phyloP scores from a whole-genome alignment of 2,888 invertebrate genomes.

The Seira musarum region DNA sequence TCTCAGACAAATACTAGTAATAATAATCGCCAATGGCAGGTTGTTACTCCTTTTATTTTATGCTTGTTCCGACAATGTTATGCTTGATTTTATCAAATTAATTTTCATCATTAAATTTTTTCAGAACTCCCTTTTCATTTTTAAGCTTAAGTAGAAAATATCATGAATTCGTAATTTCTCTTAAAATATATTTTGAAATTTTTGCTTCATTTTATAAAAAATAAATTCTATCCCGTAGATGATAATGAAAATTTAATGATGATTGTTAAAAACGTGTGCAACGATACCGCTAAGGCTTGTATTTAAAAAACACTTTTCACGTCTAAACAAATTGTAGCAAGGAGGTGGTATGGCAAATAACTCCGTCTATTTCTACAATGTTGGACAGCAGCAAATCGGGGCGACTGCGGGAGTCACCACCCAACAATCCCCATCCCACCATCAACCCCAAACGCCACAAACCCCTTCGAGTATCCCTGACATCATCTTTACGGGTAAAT shows the following conservation, averaged over 20 bases:
- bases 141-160: too few relatives aligned
- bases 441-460: constrained; percentile 79
- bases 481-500: constrained; percentile 87
- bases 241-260: too few relatives aligned
- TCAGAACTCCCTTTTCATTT: too few relatives aligned
- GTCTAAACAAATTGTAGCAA: constrained; percentile 55
- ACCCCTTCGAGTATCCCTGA: constrained; percentile 87
- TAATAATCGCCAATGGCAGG: constrained; percentile 65
- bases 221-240: too few relatives aligned
- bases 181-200: too few relatives aligned
- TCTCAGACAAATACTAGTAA: constrained; percentile 63
- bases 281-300: too few relatives aligned
- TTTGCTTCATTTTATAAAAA: too few relatives aligned
- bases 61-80: constrained; percentile 23
- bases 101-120: too few relatives aligned
- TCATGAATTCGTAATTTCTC: too few relatives aligned
- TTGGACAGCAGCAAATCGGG: constrained; percentile 57
- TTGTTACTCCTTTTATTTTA: constrained; percentile 59
- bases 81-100: not conserved
- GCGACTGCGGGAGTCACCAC: constrained; percentile 64
- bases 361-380: constrained; percentile 49
- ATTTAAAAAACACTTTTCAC: too few relatives aligned
- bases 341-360: constrained; percentile 61
- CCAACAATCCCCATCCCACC: constrained; percentile 71
- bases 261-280: too few relatives aligned